Evolutionary conservation across 2,797 vertebrate genomes (phyloP), one percentile per base, ranked within the genome.

Genomic region (Buphagus erythrorhynchus): DNA sequence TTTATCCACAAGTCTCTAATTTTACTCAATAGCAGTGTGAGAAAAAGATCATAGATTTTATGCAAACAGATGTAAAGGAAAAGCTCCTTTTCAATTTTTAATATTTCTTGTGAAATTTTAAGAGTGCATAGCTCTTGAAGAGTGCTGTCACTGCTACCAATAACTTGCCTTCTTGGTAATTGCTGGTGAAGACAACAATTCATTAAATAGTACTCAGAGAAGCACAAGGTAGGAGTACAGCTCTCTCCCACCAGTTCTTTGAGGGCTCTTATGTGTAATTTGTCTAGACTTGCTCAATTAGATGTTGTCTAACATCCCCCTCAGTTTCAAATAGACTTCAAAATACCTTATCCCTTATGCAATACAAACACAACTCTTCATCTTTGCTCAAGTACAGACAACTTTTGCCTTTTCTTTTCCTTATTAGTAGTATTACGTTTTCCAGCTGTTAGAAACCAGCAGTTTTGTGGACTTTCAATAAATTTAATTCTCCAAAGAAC

Each of bases 221-320:
- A 92, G 66, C 11, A 63, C 42, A 57, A 90, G 71, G 59, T 35
- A 61, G 75, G 59, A 69, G 52, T 78, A 31, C 8, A 54, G 26
- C 21, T 84, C 51, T 68, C 73, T 92, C 61, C 58, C 69, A 75
- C 35, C n/a, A 61, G 29, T 88, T 84, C 54, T 84, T 90, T 75
- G 57, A 95, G 66, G 45, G 57, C 29, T 92, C 35, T 92, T 78
- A 49, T 18, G 11, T 62, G 51, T 62, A 68, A 88, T 94, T 95
- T 62, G 67, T 81, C 62, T 78, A 72, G 69, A 86, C 73, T 81
- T 92, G 38, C 28, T 93, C 43, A 75, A 90, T 90, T 86, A 88
- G 51, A 62, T 86, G 54, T 78, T 96, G 69, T 68, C 38, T 81
- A 90, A 86, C 73, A 86, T 72, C 63, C 43, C 26, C 17, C 55